Evolutionary conservation across 2,888 invertebrate species (phyloP), one percentile per base, ranked within the genome.

Genomic region (Cephonodes hylas): DNA sequence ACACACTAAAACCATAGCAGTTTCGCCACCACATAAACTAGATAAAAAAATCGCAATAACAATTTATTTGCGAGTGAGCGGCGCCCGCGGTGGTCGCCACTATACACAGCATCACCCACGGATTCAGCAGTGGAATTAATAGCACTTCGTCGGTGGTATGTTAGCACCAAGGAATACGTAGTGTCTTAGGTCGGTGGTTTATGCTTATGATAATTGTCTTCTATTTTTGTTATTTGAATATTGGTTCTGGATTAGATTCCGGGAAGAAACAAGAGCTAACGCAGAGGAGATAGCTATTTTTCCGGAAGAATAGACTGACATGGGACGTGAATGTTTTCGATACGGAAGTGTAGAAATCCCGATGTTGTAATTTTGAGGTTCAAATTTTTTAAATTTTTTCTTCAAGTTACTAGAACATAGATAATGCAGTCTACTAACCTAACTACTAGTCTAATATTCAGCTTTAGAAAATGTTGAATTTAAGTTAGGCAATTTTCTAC

Each of bases 51-150:
- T 31, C 10, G 53, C 63, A 61, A 46, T 44, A 53, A 53, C 53
- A 53, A 53, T 53, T 53, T 31, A 27, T 27, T 56, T 59, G 64
- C 63, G 63, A 62, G 69, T 63, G 67, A 58, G 59, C 59, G 61
- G 67, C 77, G 63, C 62, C 3, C 69, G 72, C 71, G 81, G 80
- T 81, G 81, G 81, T 81, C 82, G 67, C 57, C 58, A 64, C 63
- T 44, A 65, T 56, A 65, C 63, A 63, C 62, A 58, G 64, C n/a
- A 58, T 63, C 66, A 48, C 65, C 53, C 53, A 31, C 31, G 53
- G 8, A 18, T 46, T 25, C 7, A 25, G 27, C 15, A n/a, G 15
- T 27, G 27, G 18, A 53, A 53, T 53, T 53, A 53, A 18, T 31
- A 10, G 18, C 27, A n/a, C 45, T 13, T 7, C 27, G 8, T 1